These are phyloP conservation scores for Leptopilina drosophilae DNA, from an alignment of 2,888 invertebrate genomes.

Conservation along the genomic window DNA sequence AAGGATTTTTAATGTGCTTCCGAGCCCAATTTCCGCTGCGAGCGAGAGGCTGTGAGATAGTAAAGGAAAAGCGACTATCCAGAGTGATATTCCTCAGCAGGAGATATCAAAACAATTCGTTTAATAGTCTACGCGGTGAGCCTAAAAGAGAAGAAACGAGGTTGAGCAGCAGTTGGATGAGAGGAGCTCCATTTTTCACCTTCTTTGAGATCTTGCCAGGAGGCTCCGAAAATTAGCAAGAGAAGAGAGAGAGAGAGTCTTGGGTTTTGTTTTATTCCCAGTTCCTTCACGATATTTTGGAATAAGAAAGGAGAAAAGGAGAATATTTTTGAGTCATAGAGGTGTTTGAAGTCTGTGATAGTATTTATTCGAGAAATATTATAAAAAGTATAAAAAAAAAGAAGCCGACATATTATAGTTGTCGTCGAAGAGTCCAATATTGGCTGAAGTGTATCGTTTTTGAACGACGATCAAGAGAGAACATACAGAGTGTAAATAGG, in stretches of 20 bases:
- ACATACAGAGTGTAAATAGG: slow-evolving; percentile 65
- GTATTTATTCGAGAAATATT: slow-evolving; percentile 70
- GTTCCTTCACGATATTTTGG: slow-evolving; percentile 34
- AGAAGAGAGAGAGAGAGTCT: not conserved
- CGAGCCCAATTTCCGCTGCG: slow-evolving; percentile 73
- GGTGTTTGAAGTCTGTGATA: slow-evolving; percentile 74
- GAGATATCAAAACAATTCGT: slow-evolving; percentile 52
- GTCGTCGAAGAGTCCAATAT: slow-evolving; percentile 48
- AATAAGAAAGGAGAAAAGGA: slow-evolving; percentile 44
- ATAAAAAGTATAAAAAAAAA: slow-evolving; percentile 55
- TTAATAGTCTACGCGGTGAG: slow-evolving; percentile 55
- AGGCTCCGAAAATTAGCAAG: not conserved
- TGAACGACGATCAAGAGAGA: slow-evolving; percentile 47
- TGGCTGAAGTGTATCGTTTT: slow-evolving; percentile 26
- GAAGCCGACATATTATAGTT: slow-evolving; percentile 51
- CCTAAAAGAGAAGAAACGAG: slow-evolving; percentile 44
- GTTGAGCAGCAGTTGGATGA: slow-evolving; percentile 21
- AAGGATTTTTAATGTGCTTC: slow-evolving; percentile 75
- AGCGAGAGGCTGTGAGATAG: slow-evolving; percentile 72
- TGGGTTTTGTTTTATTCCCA: not conserved
- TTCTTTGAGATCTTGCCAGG: slow-evolving; percentile 37
- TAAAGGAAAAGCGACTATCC: slow-evolving; percentile 63
- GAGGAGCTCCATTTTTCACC: slow-evolving; percentile 18
- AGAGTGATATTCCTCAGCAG: slow-evolving; percentile 59
- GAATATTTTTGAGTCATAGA: slow-evolving; percentile 41